Evolutionary conservation across 2,888 invertebrate species (phyloP).

Genomic region (Herminia tarsipennalis): DNA sequence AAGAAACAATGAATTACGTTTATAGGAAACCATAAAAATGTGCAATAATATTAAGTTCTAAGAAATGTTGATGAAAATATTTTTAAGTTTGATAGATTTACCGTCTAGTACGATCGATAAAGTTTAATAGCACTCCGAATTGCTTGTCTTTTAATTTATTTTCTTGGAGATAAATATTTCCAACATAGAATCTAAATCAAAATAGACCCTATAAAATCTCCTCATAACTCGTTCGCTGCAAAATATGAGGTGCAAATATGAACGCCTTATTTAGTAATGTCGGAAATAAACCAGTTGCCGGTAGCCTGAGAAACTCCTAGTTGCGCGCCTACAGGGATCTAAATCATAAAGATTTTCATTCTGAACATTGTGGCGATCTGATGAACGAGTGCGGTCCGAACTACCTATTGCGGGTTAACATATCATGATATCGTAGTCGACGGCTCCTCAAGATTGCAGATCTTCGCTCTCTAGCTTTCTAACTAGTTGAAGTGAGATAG

Average conservation of each 20-base stretch:
- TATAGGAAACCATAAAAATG: background rate
- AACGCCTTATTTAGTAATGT: constrained; percentile 75
- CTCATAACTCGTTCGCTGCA: constrained; percentile 52
- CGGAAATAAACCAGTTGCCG: constrained; percentile 74
- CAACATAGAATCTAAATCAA: constrained; percentile 57
- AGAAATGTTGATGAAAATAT: too few relatives aligned
- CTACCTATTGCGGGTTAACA: constrained; percentile 49
- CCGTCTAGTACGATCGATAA: too few relatives aligned
- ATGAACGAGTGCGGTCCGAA: constrained; percentile 64
- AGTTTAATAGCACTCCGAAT: background rate
- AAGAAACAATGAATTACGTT: background rate
- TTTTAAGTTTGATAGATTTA: too few relatives aligned
- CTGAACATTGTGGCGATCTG: constrained; percentile 65
- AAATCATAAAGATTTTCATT: constrained; percentile 79
- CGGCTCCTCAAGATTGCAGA: constrained; percentile 52
- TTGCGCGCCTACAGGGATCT: constrained; percentile 62
- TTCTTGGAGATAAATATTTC: constrained; percentile 27
- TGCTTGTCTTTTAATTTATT: too few relatives aligned
- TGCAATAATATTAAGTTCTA: too few relatives aligned
- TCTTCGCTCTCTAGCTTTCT: constrained; percentile 53
- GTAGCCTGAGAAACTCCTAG: constrained; percentile 78
- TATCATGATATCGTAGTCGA: constrained; percentile 52
- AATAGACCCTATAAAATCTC: constrained; percentile 53
- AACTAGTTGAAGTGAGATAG: constrained; percentile 58
- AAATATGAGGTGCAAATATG: constrained; percentile 76